phyloP scores from a whole-genome alignment of 1,140 invertebrate species.

The Tetramorium alpestre region DNA sequence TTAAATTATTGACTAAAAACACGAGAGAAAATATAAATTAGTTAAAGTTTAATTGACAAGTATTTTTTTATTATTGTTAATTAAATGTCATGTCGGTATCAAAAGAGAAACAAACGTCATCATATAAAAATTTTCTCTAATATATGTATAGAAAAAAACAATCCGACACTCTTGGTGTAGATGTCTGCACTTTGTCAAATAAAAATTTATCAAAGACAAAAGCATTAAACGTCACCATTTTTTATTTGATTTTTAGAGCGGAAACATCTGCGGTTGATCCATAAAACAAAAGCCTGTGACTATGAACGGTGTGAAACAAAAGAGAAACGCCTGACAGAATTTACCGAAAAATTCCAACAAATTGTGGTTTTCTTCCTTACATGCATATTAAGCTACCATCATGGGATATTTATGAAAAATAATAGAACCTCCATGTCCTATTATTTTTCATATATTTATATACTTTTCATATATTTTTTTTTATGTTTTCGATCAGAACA shows the following conservation, averaged over 20 bases:
- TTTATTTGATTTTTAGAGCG: conserved; percentile 28
- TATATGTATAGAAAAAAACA: conserved; percentile 30
- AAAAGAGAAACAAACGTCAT: background rate
- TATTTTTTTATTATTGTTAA: conserved; percentile 19
- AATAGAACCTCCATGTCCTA: background rate
- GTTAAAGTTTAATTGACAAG: background rate
- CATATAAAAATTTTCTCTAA: background rate
- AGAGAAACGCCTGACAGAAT: conserved; percentile 19
- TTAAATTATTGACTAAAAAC: background rate
- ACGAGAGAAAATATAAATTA: background rate
- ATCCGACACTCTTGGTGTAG: conserved; percentile 18
- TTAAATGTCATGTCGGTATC: background rate
- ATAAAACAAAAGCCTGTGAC: conserved; percentile 51
- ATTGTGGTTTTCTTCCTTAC: conserved; percentile 26
- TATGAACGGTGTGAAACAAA: conserved; percentile 52
- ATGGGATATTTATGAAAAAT: background rate
- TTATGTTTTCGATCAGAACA: background rate
- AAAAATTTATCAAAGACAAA: conserved; percentile 60
- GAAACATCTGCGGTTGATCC: conserved; percentile 57
- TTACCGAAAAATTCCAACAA: conserved; percentile 45
- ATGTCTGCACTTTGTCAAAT: conserved; percentile 47
- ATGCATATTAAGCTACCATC: background rate
- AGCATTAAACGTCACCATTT: conserved; percentile 55
- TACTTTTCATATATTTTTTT: background rate
- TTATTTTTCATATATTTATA: conserved; percentile 2